Conservation (phyloP, 2,113 vertebrate species). For the Rhizomys pruinosus region DNA sequence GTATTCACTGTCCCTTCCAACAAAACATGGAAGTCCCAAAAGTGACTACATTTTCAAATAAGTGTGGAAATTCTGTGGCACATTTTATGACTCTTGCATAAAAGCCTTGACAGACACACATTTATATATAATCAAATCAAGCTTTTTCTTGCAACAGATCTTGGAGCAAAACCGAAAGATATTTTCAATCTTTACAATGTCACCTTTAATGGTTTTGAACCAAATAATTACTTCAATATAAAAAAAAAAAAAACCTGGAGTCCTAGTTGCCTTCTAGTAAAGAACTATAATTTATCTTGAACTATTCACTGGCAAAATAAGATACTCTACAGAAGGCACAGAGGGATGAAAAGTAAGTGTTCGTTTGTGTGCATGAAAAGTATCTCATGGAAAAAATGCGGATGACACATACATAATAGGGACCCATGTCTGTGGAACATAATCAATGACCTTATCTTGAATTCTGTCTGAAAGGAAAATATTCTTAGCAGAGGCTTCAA, state of each 20-base stretch:
- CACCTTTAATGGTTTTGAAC: slow-evolving; percentile 43
- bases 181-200: neutral
- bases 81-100: neutral
- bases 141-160: slow-evolving; percentile 22
- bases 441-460: slow-evolving; percentile 54
- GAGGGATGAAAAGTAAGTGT: slow-evolving; percentile 53
- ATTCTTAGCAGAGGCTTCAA: slow-evolving; percentile 51
- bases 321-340: slow-evolving; percentile 47
- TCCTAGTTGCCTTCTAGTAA: slow-evolving; percentile 60
- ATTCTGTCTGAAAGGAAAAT: slow-evolving; percentile 64
- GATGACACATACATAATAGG: slow-evolving; percentile 43
- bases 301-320: slow-evolving; percentile 65
- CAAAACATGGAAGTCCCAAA: neutral
- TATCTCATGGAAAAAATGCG: slow-evolving; percentile 62
- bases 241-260: neutral
- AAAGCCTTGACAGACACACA: neutral
- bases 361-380: slow-evolving; percentile 69
- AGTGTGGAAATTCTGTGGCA: neutral
- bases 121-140: slow-evolving; percentile 8
- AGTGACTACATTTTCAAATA: neutral
- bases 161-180: slow-evolving; percentile 19
- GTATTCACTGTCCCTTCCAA: neutral
- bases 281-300: slow-evolving; percentile 62
- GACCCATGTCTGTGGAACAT: slow-evolving; percentile 52
- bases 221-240: slow-evolving; percentile 49